phyloP scores from a whole-genome alignment of 2,113 vertebrate genomes.

The Sorex fumeus region DNA sequence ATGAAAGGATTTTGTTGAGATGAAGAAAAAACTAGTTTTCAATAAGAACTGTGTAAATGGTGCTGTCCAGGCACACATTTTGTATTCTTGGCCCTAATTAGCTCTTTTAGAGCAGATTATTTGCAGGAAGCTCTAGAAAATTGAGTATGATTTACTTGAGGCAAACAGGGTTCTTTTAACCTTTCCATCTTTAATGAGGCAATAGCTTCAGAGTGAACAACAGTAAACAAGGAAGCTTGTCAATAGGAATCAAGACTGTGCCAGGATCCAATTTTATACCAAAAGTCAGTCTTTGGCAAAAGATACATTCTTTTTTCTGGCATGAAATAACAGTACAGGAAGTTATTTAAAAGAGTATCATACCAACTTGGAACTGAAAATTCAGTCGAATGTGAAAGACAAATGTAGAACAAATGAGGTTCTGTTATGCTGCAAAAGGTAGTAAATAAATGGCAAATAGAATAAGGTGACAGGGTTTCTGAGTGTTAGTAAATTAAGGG shows the following conservation, averaged over 20 bases:
- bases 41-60: slow-evolving; percentile 41
- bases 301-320: slow-evolving; percentile 28
- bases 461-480: not conserved
- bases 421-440: not conserved
- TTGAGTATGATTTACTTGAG: slow-evolving; percentile 85
- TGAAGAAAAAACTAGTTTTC: slow-evolving; percentile 56
- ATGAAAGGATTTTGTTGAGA: slow-evolving; percentile 58
- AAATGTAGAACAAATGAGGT: not conserved
- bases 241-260: slow-evolving; percentile 79
- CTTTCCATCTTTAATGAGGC: slow-evolving; percentile 81
- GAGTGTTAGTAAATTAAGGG: not conserved
- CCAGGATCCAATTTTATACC: slow-evolving; percentile 55
- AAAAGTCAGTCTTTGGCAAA: slow-evolving; percentile 44
- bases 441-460: not conserved
- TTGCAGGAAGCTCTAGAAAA: slow-evolving; percentile 84
- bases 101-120: slow-evolving; percentile 84
- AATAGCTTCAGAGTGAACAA: slow-evolving; percentile 78
- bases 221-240: slow-evolving; percentile 80
- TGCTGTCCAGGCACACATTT: slow-evolving; percentile 52
- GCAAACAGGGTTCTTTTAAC: slow-evolving; percentile 86
- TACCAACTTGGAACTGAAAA: not conserved
- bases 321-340: not conserved
- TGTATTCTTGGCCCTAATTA: slow-evolving; percentile 83
- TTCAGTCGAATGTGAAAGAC: not conserved
- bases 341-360: not conserved